These are phyloP conservation scores for Oceanodroma tethys DNA, from an alignment of 2,113 vertebrate genomes.

Conservation along the genomic window DNA sequence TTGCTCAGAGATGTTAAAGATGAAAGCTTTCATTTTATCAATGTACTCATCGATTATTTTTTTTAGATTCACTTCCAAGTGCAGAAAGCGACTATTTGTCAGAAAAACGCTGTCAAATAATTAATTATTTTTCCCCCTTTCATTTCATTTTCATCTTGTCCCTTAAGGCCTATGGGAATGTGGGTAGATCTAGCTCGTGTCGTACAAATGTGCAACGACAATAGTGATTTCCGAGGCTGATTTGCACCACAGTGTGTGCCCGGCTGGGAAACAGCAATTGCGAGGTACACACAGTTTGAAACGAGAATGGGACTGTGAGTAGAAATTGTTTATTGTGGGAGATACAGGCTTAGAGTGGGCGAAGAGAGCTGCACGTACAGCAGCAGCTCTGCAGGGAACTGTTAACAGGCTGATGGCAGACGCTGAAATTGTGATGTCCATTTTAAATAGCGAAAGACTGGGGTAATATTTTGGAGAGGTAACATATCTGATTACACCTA, in stretches of 20 bases:
- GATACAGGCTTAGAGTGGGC: neutral
- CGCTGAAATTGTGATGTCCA: neutral
- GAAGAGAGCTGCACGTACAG: neutral
- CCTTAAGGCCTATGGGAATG: neutral
- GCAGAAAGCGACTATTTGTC: neutral
- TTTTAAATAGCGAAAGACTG: neutral
- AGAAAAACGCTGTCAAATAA: neutral
- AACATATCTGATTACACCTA: neutral
- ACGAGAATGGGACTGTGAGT: neutral
- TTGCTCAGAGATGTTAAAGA: neutral
- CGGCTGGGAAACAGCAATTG: neutral
- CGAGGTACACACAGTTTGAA: neutral
- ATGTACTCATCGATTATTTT: neutral
- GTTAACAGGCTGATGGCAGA: neutral
- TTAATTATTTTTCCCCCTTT: neutral
- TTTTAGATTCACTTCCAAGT: neutral
- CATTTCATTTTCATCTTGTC: neutral
- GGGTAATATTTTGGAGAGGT: neutral
- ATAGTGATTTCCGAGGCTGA: slow-evolving; percentile 1
- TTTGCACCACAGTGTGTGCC: neutral
- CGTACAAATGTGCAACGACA: neutral
- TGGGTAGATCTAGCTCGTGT: neutral
- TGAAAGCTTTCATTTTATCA: neutral
- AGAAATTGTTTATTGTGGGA: neutral
- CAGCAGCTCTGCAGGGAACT: neutral